Conservation (phyloP, 2,113 vertebrate genomes). For the Lota lota region DNA sequence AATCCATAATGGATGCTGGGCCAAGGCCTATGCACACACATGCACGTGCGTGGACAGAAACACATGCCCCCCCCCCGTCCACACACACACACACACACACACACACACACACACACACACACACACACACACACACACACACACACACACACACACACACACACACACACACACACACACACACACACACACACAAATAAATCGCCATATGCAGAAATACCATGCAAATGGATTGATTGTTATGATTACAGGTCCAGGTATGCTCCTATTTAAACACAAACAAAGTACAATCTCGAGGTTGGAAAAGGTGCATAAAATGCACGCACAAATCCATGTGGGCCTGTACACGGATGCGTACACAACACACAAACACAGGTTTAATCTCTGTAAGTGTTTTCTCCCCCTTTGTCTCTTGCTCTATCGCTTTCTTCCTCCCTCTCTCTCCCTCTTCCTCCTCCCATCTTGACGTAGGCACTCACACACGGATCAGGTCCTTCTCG, state of each 20-base stretch:
- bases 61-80: too few species aligned
- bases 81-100: not conserved
- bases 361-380: constrained; percentile 51
- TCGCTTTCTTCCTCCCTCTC: not conserved
- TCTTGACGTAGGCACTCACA: constrained; percentile 28
- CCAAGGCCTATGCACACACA: constrained; percentile 25
- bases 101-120: not conserved
- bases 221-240: too few species aligned
- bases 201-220: not conserved
- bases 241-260: too few species aligned
- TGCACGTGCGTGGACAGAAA: too few species aligned
- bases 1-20: constrained; percentile 54
- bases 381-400: constrained; percentile 65
- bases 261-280: too few species aligned
- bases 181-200: constrained; percentile 15
- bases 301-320: too few species aligned
- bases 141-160: not conserved
- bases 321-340: not conserved
- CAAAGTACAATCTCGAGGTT: too few species aligned
- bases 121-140: not conserved
- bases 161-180: constrained; percentile 14
- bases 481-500: constrained; percentile 44
- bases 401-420: not conserved
- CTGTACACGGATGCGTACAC: constrained; percentile 4
- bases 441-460: constrained; percentile 16